Conservation (phyloP, 2,888 invertebrate genomes). For the Furcula furcula region DNA sequence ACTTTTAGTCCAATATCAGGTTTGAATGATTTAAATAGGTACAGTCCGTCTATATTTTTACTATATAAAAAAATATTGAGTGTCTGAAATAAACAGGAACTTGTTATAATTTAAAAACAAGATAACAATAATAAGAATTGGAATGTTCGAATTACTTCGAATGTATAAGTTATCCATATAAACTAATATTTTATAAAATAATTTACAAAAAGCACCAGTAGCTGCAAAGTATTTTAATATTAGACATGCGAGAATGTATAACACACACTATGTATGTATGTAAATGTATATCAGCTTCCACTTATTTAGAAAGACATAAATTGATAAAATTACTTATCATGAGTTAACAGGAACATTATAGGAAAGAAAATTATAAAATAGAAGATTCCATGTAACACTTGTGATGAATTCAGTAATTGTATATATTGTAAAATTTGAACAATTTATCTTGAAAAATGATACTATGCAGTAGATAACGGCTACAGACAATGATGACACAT, state of each 20-base stretch:
- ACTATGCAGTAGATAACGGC: constrained; percentile 23
- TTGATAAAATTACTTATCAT: constrained; percentile 21
- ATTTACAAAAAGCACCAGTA: constrained; percentile 15
- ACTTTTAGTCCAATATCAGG: no score
- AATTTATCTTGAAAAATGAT: constrained; percentile 2
- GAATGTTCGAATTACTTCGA: constrained; percentile 30
- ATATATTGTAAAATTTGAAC: constrained; percentile 3
- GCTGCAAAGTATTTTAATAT: not conserved
- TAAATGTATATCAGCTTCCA: constrained; percentile 29
- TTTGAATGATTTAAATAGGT: no score
- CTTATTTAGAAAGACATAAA: constrained; percentile 10
- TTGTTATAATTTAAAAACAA: constrained; percentile 10
- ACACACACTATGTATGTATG: not conserved
- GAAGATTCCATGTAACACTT: constrained; percentile 8
- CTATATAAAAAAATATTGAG: no score
- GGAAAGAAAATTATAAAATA: constrained; percentile 14
- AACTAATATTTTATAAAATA: not conserved
- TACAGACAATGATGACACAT: constrained; percentile 21
- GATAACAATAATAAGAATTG: constrained; percentile 5
- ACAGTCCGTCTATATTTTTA: no score
- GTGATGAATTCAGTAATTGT: constrained; percentile 7
- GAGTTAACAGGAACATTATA: constrained; percentile 39
- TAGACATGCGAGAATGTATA: not conserved
- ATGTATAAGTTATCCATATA: constrained; percentile 4
- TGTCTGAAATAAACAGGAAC: no score